Conservation (phyloP, 2,797 vertebrate genomes). For the Graptemys geographica region DNA sequence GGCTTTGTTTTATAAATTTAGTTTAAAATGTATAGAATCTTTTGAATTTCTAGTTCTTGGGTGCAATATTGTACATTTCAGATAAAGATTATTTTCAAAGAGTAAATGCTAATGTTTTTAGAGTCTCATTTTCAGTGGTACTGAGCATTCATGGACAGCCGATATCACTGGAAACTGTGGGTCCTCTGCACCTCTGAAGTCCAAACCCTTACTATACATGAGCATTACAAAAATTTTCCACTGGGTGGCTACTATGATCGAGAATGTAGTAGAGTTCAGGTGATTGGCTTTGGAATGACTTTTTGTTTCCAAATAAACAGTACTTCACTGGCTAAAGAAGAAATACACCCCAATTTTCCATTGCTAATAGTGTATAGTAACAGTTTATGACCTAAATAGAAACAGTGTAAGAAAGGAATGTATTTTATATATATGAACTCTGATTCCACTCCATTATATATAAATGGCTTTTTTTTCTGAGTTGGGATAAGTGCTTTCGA, state of each 20-base stretch:
- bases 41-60: neutral
- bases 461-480: neutral
- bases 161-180: neutral
- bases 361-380: neutral
- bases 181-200: neutral
- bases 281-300: neutral
- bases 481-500: neutral
- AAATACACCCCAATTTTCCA: neutral
- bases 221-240: conserved; percentile 35
- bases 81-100: neutral
- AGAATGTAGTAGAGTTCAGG: conserved; percentile 3
- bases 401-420: neutral
- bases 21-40: neutral
- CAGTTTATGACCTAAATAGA: neutral
- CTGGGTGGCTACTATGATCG: conserved; percentile 52
- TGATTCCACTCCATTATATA: neutral
- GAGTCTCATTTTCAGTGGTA: neutral
- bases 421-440: conserved; percentile 1
- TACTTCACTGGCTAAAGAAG: conserved; percentile 7
- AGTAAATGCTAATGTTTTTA: neutral
- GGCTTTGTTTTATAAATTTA: neutral
- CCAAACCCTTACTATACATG: neutral
- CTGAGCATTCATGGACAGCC: neutral
- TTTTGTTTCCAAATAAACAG: neutral
- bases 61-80: neutral